Conservation (phyloP, 2,113 vertebrate species). For the Hippocampus abdominalis region DNA sequence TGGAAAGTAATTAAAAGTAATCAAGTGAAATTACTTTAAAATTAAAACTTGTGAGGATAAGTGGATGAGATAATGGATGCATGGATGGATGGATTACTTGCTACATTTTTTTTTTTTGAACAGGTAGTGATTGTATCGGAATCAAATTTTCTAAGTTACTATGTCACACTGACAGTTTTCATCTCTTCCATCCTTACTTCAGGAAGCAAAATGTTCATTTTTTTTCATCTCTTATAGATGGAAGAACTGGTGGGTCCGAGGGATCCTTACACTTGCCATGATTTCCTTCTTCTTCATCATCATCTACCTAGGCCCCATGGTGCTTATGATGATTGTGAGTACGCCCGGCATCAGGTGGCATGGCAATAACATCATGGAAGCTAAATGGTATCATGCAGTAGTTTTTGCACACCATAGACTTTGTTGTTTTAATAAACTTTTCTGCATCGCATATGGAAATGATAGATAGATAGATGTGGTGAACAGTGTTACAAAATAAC, state of each 20-base stretch:
- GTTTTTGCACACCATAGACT: neutral
- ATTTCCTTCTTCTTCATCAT: conserved; percentile 98
- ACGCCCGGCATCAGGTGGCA: neutral
- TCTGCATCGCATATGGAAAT: neutral
- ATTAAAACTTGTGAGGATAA: too few relatives aligned
- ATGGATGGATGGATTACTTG: too few relatives aligned
- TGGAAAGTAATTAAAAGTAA: too few relatives aligned
- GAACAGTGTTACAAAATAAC: too few relatives aligned
- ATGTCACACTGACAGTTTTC: neutral
- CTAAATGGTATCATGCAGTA: too few relatives aligned
- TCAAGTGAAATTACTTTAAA: too few relatives aligned
- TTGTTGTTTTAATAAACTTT: neutral
- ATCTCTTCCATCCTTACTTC: neutral
- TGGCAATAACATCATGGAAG: neutral
- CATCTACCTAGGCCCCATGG: conserved; percentile 96
- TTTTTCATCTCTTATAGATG: conserved; percentile 72
- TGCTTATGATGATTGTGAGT: conserved; percentile 97
- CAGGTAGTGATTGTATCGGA: too few relatives aligned
- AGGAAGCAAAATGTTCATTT: neutral
- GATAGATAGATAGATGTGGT: too few relatives aligned
- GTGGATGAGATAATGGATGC: too few relatives aligned
- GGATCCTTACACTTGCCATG: conserved; percentile 96
- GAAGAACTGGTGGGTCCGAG: conserved; percentile 99
- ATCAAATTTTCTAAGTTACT: too few relatives aligned
- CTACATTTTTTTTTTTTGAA: too few relatives aligned